phyloP scores from a whole-genome alignment of 2,888 invertebrate species.

The Sphaerophoria rueppellii region DNA sequence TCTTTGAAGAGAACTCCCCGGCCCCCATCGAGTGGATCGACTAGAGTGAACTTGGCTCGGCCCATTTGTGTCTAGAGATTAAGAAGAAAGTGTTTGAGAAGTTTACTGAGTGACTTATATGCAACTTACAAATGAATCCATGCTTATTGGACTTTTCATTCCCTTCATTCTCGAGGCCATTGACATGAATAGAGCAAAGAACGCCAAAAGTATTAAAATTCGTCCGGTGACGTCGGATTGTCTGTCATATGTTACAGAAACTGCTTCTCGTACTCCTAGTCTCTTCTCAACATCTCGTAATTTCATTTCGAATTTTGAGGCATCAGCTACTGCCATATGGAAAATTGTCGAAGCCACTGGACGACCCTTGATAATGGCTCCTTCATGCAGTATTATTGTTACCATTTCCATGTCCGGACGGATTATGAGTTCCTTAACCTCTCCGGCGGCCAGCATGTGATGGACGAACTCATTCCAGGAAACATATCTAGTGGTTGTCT shows the following conservation, averaged over 20 bases:
- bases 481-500: conserved; percentile 86
- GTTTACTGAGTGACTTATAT: too few species aligned
- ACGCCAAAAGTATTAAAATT: conserved; percentile 87
- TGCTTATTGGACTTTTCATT: conserved; percentile 87
- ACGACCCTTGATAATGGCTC: conserved; percentile 93
- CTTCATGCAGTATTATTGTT: conserved; percentile 91
- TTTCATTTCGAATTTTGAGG: conserved; percentile 94
- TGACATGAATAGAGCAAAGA: conserved; percentile 87
- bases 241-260: conserved; percentile 92
- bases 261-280: conserved; percentile 91
- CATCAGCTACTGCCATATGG: conserved; percentile 93
- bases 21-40: conserved; percentile 93
- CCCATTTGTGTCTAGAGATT: conserved; percentile 87
- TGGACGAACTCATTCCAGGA: conserved; percentile 99
- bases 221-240: conserved; percentile 89
- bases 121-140: conserved; percentile 90
- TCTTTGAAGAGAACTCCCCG: conserved; percentile 95
- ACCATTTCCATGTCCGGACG: conserved; percentile 93
- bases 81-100: background rate
- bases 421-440: conserved; percentile 94
- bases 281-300: conserved; percentile 91
- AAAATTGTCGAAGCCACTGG: conserved; percentile 86
- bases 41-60: conserved; percentile 94
- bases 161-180: conserved; percentile 87
- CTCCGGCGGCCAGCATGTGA: conserved; percentile 96